Evolutionary conservation across 2,888 invertebrate genomes (phyloP), one percentile per base, ranked within the genome.

Genomic region (Troilus luridus): DNA sequence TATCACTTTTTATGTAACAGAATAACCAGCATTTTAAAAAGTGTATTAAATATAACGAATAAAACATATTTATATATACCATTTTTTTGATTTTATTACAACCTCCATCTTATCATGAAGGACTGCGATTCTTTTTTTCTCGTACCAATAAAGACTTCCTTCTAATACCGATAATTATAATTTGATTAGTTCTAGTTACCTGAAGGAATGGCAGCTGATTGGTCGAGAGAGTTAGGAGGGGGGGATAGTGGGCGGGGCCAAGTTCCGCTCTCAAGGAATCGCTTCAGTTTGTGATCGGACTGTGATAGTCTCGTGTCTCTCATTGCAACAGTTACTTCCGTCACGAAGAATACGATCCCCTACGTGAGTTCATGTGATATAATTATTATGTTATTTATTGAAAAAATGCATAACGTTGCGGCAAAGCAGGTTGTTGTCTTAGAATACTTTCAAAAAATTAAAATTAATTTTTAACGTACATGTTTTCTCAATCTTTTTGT

Each of bases 261-360:
- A 8, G 56, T 21, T 67, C 54, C 85, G 85, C 56, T 85, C 85
- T 85, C 5, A 58, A 58, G 56, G 85, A 85, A 85, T 85, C 85
- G 85, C 85, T 85, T 64, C 89, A 89, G 89, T 89, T 64, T 67
- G 89, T 89, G 89, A 54, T 64, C 89, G 89, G 60, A 5, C 89
- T 60, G 89, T 89, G 89, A 64, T 62, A 27, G 89, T 67, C 62
- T 89, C 67, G 89, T 62, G 62, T 62, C 88, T 60, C 62, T 27
- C 62, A 59, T 88, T 88, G 88, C 24, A 27, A 88, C 88, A 88
- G 62, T 59, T 88, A 59, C 41, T 88, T 60, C 24, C 62, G 88
- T 88, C 88, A 88, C 27, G 27, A 62, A 60, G 27, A 59, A 88
- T 59, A 62, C 60, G 60, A 60, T 59, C 62, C 58, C 60, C 60